phyloP scores from a whole-genome alignment of 1,140 invertebrate species.

The Zaprionus kolodkinae region DNA sequence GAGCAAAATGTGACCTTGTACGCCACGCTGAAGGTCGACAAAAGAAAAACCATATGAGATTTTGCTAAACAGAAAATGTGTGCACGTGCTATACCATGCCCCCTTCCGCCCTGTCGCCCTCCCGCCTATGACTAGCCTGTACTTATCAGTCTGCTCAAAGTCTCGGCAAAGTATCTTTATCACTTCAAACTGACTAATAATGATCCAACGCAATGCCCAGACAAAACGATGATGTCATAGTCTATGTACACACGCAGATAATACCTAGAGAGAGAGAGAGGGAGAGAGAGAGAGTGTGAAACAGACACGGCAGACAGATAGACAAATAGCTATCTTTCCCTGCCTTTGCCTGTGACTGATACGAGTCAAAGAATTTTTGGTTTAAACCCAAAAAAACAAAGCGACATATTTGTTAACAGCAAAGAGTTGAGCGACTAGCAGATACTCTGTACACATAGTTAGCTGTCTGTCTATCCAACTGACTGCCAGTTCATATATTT shows the following conservation, averaged over 20 bases:
- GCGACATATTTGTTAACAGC: no score
- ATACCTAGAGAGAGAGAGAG: constrained; percentile 36
- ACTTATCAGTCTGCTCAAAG: not conserved
- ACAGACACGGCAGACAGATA: not conserved
- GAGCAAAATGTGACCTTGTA: constrained; percentile 59
- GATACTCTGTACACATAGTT: no score
- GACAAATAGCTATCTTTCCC: constrained; percentile 8
- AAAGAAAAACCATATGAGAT: constrained; percentile 40
- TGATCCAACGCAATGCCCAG: constrained; percentile 31
- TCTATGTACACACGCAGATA: not conserved
- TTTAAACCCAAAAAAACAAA: not conserved
- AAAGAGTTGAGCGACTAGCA: no score
- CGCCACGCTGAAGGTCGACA: constrained; percentile 62
- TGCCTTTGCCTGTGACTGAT: constrained; percentile 1
- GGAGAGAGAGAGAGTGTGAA: constrained; percentile 1
- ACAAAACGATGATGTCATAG: constrained; percentile 58
- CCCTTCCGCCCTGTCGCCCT: not conserved
- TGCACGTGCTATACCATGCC: constrained; percentile 27
- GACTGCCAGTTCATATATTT: no score
- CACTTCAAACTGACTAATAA: constrained; percentile 34
- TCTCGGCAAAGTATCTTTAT: not conserved
- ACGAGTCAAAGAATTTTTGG: constrained; percentile 32
- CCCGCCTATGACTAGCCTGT: not conserved
- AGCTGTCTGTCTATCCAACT: no score
- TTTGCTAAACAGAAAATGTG: not conserved